These are phyloP conservation scores for Lagenorhynchus albirostris DNA, from an alignment of 2,113 vertebrate species.

Conservation along the genomic window DNA sequence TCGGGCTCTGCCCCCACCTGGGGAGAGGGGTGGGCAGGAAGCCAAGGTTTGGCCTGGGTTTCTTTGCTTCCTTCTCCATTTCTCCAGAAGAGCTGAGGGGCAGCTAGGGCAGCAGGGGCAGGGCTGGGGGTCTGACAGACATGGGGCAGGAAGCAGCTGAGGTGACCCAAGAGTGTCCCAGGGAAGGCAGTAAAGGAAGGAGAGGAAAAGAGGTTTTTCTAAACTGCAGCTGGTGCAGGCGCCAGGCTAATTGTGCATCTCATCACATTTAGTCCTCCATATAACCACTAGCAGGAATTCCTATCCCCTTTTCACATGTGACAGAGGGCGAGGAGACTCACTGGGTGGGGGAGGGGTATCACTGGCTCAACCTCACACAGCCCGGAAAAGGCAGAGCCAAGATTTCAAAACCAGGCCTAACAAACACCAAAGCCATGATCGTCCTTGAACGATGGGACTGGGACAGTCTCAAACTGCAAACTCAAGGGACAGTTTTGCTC, in stretches of 20 bases:
- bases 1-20: not conserved
- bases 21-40: not conserved
- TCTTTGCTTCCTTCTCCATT: not conserved
- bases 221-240: not conserved
- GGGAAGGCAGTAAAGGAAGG: not conserved
- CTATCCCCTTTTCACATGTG: not conserved
- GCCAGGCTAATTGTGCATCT: not conserved
- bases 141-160: not conserved
- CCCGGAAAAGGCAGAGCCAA: not conserved
- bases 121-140: not conserved
- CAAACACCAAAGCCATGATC: not conserved
- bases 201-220: not conserved
- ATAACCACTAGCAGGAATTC: not conserved
- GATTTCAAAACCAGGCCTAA: not conserved
- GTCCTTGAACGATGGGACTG: not conserved
- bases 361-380: not conserved
- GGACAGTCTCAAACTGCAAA: not conserved
- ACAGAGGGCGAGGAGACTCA: not conserved
- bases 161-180: too few species aligned
- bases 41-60: not conserved
- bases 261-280: not conserved
- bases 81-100: not conserved
- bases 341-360: rapidly evolving
- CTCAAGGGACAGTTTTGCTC: not conserved
- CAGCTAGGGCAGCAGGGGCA: not conserved